Evolutionary conservation across 2,797 vertebrate genomes (phyloP).

Genomic region (Lacerta viridis): DNA sequence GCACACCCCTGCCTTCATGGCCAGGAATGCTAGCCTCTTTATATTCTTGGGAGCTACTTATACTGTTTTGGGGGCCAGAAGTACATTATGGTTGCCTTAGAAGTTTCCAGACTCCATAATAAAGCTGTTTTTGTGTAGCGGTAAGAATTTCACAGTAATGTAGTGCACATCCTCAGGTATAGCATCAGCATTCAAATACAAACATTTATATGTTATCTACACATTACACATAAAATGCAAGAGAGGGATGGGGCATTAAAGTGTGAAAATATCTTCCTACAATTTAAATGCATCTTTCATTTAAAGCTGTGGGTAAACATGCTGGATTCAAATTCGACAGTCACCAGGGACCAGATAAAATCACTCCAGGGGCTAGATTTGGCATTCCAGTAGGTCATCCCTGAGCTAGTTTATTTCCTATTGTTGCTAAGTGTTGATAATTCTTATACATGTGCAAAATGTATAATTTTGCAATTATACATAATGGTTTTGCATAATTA

Average conservation of each 20-base stretch:
- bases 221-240: not conserved
- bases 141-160: not conserved
- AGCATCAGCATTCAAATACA: not conserved
- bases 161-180: not conserved
- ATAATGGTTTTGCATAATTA: too few relatives aligned
- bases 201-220: not conserved
- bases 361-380: not conserved
- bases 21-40: not conserved
- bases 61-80: not conserved
- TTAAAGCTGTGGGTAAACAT: not conserved
- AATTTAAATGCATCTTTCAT: not conserved
- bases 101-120: not conserved
- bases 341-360: not conserved
- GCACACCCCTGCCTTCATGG: not conserved
- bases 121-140: not conserved
- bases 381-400: not conserved
- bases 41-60: not conserved
- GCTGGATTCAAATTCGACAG: not conserved
- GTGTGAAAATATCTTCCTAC: not conserved
- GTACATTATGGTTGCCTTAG: not conserved
- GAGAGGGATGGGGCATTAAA: not conserved
- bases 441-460: constrained; percentile 7
- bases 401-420: not conserved
- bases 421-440: not conserved
- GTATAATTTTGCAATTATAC: too few relatives aligned